These are phyloP conservation scores for Suricata suricatta DNA, from an alignment of 2,113 vertebrate species.

Conservation along the genomic window DNA sequence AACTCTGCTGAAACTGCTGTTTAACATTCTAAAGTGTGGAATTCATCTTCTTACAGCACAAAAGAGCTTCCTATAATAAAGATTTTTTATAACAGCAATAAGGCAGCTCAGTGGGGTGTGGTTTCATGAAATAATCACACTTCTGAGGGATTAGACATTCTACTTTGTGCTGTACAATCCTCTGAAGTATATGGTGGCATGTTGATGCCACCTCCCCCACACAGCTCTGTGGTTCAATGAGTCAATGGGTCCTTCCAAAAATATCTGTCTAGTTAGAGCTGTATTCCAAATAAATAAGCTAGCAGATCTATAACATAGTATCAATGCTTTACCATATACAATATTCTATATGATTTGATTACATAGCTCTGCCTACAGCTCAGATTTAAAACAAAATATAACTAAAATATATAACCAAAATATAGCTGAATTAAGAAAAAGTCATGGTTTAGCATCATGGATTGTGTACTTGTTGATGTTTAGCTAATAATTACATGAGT, in stretches of 20 bases:
- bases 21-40: constrained; percentile 80
- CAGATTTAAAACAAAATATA: neutral
- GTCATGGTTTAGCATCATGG: neutral
- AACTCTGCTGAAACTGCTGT: constrained; percentile 77
- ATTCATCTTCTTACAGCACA: constrained; percentile 78
- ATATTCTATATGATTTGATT: neutral
- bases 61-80: constrained; percentile 80
- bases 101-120: constrained; percentile 69
- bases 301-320: neutral
- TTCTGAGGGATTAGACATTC: constrained; percentile 63
- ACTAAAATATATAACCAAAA: neutral
- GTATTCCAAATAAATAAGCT: neutral
- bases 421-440: neutral
- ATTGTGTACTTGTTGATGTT: neutral
- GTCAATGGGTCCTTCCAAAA: neutral
- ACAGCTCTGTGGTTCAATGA: constrained; percentile 22
- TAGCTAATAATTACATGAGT: neutral
- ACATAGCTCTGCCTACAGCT: neutral
- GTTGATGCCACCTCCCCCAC: neutral
- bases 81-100: constrained; percentile 74
- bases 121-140: constrained; percentile 73
- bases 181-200: neutral
- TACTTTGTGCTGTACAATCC: constrained; percentile 26
- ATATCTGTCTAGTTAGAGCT: neutral
- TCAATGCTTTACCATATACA: neutral